Base-by-base conservation (phyloP, 2,888 invertebrate genomes). In the Bellardia pandia region DNA sequence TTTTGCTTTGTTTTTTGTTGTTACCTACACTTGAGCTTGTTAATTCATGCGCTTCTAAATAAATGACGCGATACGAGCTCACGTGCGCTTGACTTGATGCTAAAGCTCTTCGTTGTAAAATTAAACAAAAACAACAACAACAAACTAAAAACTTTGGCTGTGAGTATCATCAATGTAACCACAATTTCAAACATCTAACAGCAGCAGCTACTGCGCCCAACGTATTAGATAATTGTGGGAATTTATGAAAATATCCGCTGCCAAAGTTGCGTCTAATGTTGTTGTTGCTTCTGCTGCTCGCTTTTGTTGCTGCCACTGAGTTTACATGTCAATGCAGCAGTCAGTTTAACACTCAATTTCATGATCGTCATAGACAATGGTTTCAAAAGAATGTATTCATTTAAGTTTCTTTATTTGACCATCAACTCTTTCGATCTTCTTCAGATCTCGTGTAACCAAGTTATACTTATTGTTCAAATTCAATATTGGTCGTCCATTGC, bases 21-120 rank as follows among this genome's bases (percentile, higher is more conserved):
- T 23, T 82, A 56, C 68, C 66, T 86, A 76, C 83, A 74, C 80
- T 81, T 81, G 85, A 80, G 81, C 58, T 68, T 85, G 81, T 87
- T 85, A 81, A 81, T 78, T 81, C 85, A 78, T 56, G 75, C 80
- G 86, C 77, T 80, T 77, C 76, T 53, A 72, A 76, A 69, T 79
- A 81, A 74, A 81, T 75, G 74, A 87, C 85, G 72, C 75, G 75
- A 58, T 81, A 42, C 56, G 16, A 64, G 53, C 78, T 87, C 87
- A 85, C 85, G 85, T 87, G 85, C 45, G 74, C 69, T 85, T 78
- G 62, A 69, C 62, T 78, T 75, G 58, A 33, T 87, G 77, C 53
- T 80, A 72, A 58, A 72, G 33, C 14, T 72, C 58, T 13, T 7
- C 23, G 9, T 64, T 48, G 23, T 33, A 48, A 16, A 62, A 77